Base-by-base conservation (phyloP, 2,888 invertebrate species). In the Drosophila acutilabella region DNA sequence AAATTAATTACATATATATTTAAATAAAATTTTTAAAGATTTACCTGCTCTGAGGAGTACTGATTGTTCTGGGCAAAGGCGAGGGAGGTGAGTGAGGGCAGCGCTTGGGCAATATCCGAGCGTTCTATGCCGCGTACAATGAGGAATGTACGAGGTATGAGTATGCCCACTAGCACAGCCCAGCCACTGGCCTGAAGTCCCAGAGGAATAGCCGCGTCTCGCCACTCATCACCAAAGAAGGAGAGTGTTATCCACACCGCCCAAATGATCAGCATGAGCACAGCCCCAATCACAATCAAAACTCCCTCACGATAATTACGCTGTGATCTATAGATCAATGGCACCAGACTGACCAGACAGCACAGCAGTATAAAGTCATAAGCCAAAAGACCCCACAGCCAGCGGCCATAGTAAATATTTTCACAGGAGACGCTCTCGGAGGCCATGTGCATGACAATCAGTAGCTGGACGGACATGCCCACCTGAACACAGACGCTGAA, bases 221-320 rank as follows among this genome's bases (percentile, higher is more conserved):
- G 93, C 93, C 93, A 93, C 33, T 93, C 92, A 56, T 92, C 92
- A 38, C 94, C 91, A 13, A 94, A 91, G 38, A 93, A 93, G 48
- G 94, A 93, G 45, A 94, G 87, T 0, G 93, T 92, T 57, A 95
- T 93, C 94, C 95, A 95, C 7, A 93, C 93, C 1, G 93, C 87
- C 95, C 96, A 96, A 23, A 94, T 92, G 3, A 93, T 78, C 2
- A 94, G 90, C 23, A 94, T 93, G 18, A 95, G 90, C 16, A 93
- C 90, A 0, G 94, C 93, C 0, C 94, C 94, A 40, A 95, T 92
- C 0, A 93, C 92, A 53, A 94, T 93, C 44, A 94, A 92, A 61
- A 93, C 93, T 0, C 95, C 96, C 88, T 96, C 96, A 10, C 93
- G 93, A 84, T 96, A 95, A 89, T 96, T 96, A 30, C 96, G 92